Conservation (phyloP, 2,113 vertebrate genomes). For the Sigmodon hispidus region DNA sequence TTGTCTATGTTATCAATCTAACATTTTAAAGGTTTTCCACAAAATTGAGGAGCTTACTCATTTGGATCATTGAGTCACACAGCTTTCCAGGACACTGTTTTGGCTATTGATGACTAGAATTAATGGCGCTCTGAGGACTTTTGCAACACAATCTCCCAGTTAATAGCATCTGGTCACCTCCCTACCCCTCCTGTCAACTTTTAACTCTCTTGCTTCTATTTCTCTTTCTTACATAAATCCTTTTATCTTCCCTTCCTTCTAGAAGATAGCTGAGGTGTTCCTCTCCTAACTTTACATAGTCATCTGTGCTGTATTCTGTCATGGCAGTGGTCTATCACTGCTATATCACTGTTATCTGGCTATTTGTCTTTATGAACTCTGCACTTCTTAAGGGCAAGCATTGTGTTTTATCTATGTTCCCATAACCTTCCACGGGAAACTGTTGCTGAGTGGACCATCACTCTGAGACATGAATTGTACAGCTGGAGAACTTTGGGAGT, state of each 20-base stretch:
- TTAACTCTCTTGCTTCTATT: constrained; percentile 19
- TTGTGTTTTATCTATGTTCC: neutral
- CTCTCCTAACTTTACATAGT: neutral
- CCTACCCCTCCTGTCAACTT: neutral
- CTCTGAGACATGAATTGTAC: constrained; percentile 33
- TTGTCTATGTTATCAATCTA: constrained; percentile 20
- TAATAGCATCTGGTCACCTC: neutral
- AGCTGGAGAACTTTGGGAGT: constrained; percentile 45
- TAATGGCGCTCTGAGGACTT: neutral
- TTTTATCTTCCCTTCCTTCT: neutral
- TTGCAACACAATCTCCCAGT: neutral
- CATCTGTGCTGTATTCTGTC: neutral
- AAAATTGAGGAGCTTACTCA: neutral
- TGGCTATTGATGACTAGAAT: neutral
- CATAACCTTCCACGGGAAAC: constrained; percentile 3
- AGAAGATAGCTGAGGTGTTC: neutral
- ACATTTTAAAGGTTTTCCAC: constrained; percentile 18
- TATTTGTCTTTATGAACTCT: neutral
- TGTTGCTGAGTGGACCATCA: constrained; percentile 47
- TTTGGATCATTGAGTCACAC: neutral
- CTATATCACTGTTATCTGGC: neutral
- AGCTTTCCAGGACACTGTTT: neutral
- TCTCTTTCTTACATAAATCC: neutral
- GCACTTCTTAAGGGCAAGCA: constrained; percentile 19
- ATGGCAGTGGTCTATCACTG: neutral